Percentiles rank a stretch among this genome's conserved stretches.
These are phyloP conservation scores for Xestobium rufovillosum DNA, from an alignment of 2,888 invertebrate species.

Conservation along the genomic window DNA sequence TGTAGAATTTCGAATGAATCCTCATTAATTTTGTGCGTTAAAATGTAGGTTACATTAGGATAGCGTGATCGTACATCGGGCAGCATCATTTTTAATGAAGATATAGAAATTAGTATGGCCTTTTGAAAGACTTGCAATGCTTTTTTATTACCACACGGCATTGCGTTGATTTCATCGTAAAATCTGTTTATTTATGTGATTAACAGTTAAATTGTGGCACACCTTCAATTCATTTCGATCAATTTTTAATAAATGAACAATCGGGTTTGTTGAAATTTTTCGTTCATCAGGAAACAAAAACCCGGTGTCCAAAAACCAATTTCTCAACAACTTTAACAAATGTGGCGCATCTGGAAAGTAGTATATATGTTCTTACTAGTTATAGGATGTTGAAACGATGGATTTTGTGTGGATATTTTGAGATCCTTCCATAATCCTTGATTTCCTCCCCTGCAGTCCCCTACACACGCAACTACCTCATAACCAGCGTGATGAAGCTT, in stretches of 20 bases:
- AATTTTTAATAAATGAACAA: too few species aligned
- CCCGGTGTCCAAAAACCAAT: conserved; percentile 11
- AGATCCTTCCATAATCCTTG: conserved; percentile 19
- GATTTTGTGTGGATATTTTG: conserved; percentile 11
- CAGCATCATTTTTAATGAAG: conserved; percentile 12
- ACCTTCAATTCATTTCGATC: too few species aligned
- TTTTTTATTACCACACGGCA: conserved; percentile 12
- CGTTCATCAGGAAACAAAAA: too few species aligned
- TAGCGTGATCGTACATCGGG: too few species aligned
- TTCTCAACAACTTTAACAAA: conserved; percentile 10
- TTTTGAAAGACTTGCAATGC: conserved; percentile 13
- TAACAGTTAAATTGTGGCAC: too few species aligned
- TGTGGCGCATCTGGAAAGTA: conserved; percentile 18
- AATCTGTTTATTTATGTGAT: too few species aligned
- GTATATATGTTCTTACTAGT: conserved; percentile 17
- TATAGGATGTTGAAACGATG: conserved; percentile 15
- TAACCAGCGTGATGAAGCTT: conserved; percentile 15
- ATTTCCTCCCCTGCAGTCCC: conserved; percentile 19
- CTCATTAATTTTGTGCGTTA: too few species aligned
- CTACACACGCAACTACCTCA: conserved; percentile 20
- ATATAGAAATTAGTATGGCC: conserved; percentile 13
- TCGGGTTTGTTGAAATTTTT: too few species aligned
- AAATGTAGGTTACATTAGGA: too few species aligned
- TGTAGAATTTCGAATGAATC: conserved; percentile 19
- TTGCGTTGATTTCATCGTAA: conserved; percentile 4